Conservation (phyloP, 2,113 vertebrate species). For the Pogona vitticeps region DNA sequence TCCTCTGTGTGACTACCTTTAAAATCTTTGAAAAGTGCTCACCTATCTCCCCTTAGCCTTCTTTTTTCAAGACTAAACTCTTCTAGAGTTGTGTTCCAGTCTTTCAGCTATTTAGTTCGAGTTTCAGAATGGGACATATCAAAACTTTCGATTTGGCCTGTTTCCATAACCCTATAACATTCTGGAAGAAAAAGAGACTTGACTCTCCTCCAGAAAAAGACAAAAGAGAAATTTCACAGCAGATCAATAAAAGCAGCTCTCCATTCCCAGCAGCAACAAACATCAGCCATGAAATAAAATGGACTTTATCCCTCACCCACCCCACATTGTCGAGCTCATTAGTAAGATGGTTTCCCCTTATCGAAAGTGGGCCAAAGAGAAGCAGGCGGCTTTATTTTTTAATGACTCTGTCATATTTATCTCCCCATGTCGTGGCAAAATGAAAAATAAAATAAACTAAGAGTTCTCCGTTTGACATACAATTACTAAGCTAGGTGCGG, state of each 20-base stretch:
- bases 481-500: slow-evolving; percentile 33
- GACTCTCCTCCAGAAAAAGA: neutral
- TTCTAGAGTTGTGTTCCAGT: slow-evolving; percentile 12
- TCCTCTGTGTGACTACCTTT: too few relatives aligned
- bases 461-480: neutral
- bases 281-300: slow-evolving; percentile 6
- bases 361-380: slow-evolving; percentile 18
- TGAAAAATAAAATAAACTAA: slow-evolving; percentile 25
- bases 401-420: slow-evolving; percentile 8
- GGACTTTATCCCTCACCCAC: neutral
- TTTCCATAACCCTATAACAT: slow-evolving; percentile 26
- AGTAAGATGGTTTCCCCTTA: slow-evolving; percentile 18
- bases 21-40: too few relatives aligned
- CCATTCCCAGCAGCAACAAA: neutral
- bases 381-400: slow-evolving; percentile 41
- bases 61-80: fast-evolving
- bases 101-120: slow-evolving; percentile 7
- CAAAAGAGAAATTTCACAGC: slow-evolving; percentile 6
- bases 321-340: slow-evolving; percentile 23
- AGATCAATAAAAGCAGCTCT: slow-evolving; percentile 22
- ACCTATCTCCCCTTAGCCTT: too few relatives aligned
- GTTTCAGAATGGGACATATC: neutral
- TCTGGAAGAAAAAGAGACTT: slow-evolving; percentile 4
- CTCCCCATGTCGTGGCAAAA: neutral
- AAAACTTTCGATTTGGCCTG: slow-evolving; percentile 4